These are phyloP conservation scores for Xenotilapia caudafasciata DNA, from an alignment of 2,113 vertebrate species.

Conservation along the genomic window DNA sequence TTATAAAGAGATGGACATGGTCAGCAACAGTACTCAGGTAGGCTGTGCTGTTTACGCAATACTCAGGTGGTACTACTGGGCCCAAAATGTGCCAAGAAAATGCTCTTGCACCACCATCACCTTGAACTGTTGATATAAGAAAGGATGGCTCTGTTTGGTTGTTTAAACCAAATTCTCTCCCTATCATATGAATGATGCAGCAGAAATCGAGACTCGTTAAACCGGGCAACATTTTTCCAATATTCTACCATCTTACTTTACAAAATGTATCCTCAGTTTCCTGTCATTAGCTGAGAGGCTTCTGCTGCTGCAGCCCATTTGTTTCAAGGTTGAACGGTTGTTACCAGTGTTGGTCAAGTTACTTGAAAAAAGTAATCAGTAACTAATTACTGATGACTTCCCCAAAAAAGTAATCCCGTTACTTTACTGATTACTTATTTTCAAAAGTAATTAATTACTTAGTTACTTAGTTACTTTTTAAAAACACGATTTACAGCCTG, in stretches of 20 bases:
- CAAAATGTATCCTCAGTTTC: neutral
- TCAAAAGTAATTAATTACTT: no score
- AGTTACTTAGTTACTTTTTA: no score
- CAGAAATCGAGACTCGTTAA: neutral
- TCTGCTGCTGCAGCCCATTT: neutral
- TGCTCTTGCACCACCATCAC: neutral
- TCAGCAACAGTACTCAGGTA: neutral
- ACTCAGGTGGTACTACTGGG: neutral
- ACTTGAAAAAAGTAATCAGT: no score
- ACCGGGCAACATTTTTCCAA: neutral
- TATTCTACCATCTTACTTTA: neutral
- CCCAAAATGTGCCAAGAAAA: neutral
- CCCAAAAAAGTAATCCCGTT: no score
- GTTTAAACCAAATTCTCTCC: neutral
- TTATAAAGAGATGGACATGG: neutral
- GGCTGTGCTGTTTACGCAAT: neutral
- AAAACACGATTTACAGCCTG: fast-evolving
- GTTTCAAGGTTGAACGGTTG: neutral
- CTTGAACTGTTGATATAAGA: neutral
- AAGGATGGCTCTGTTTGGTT: neutral
- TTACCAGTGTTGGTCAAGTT: no score
- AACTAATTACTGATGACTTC: no score
- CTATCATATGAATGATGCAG: neutral
- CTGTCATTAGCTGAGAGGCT: neutral
- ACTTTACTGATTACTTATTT: no score